Evolutionary conservation across 1,140 invertebrate genomes (phyloP).

Genomic region (Drepana arcuata): DNA sequence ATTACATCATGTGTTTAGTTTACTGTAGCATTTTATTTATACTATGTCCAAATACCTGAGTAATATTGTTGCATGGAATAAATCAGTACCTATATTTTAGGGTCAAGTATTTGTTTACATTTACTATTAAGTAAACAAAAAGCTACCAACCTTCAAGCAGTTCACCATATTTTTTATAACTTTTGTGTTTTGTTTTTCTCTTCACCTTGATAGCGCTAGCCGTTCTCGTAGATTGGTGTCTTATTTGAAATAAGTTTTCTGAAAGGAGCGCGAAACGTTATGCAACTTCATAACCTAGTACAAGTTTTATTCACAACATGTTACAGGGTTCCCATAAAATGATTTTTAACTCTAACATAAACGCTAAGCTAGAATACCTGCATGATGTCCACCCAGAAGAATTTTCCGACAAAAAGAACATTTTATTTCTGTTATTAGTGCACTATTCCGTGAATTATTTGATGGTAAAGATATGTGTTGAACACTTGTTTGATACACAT

Average conservation of each 20-base stretch:
- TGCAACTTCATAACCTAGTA: slow-evolving; percentile 38
- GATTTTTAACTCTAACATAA: not conserved
- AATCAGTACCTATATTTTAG: slow-evolving; percentile 1
- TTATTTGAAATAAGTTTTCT: slow-evolving; percentile 38
- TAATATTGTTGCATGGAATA: not conserved
- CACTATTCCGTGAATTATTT: slow-evolving; percentile 29
- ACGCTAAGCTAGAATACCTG: slow-evolving; percentile 37
- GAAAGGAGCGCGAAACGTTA: slow-evolving; percentile 43
- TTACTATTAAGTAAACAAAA: slow-evolving; percentile 11
- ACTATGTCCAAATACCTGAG: too few species aligned
- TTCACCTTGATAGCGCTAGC: slow-evolving; percentile 40
- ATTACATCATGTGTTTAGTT: too few species aligned
- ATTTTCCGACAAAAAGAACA: slow-evolving; percentile 57
- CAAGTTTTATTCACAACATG: slow-evolving; percentile 26
- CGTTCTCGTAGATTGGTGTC: slow-evolving; percentile 59
- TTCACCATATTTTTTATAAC: slow-evolving; percentile 63
- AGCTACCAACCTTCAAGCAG: slow-evolving; percentile 49
- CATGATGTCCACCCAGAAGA: slow-evolving; percentile 31
- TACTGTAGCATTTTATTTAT: too few species aligned
- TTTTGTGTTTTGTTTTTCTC: slow-evolving; percentile 58
- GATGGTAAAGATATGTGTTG: slow-evolving; percentile 30
- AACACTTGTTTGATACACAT: slow-evolving; percentile 46
- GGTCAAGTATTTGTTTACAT: slow-evolving; percentile 6
- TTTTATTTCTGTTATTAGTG: slow-evolving; percentile 38
- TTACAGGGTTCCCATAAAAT: slow-evolving; percentile 3